Conservation (phyloP, 2,113 vertebrate species). For the Prunella fulvescens region DNA sequence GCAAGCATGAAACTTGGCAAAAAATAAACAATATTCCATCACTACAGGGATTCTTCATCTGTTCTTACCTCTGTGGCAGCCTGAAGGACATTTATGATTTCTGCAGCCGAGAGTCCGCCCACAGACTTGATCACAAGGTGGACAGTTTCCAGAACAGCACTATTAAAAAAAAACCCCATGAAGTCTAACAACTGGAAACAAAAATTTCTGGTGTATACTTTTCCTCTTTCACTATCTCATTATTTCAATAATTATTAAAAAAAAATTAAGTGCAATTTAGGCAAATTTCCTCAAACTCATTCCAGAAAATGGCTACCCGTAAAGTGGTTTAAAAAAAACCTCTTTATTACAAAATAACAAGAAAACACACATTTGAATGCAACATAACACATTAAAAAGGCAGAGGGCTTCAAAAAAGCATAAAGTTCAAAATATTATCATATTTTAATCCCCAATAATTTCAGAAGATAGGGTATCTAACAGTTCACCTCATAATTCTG, state of each 20-base stretch:
- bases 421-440: not conserved
- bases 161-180: not conserved
- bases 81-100: conserved; percentile 95
- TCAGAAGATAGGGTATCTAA: not conserved
- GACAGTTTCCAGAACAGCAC: conserved; percentile 96
- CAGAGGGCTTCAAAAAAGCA: not conserved
- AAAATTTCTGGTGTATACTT: not conserved
- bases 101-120: conserved; percentile 88
- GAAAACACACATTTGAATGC: not conserved
- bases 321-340: not conserved
- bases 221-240: not conserved
- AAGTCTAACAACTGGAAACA: not conserved
- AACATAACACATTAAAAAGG: not conserved
- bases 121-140: conserved; percentile 91
- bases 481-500: not conserved
- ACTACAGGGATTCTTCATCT: not conserved
- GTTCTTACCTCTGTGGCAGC: conserved; percentile 91
- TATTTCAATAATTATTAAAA: not conserved
- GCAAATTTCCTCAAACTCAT: not conserved
- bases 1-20: not conserved
- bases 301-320: not conserved
- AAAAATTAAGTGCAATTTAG: not conserved
- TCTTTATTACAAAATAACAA: not conserved
- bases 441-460: not conserved
- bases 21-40: not conserved